Evolutionary conservation across 2,888 invertebrate genomes (phyloP), one percentile per base, ranked within the genome.

Genomic region (Geotrupes spiniger): DNA sequence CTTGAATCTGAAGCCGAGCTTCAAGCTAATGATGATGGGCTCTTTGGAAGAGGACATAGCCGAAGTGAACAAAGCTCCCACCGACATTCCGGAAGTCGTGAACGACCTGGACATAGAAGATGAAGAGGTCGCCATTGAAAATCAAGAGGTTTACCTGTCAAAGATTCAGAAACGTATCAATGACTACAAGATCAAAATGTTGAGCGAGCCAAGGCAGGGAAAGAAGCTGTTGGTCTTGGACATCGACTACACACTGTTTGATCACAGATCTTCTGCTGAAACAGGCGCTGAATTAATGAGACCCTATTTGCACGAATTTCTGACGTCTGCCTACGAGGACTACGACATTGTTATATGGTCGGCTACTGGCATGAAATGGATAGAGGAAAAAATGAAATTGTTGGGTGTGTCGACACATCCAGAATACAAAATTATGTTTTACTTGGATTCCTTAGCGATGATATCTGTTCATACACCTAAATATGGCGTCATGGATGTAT

Each of bases 331-430:
- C 0, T 94, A 94, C 65, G 82, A 85, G 67, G 78, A 93, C 73
- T 97, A 96, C 63, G 97, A 97, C 65, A 96, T 97, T 58, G 95
- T 92, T 1, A 96, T 98, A 58, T 98, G 97, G 97, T 97, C 97
- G 2, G 97, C 97, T 0, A 97, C 97, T 0, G 90, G 91, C 52
- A 96, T 97, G 95, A 94, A 92, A 65, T 97, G 96, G 96, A 96
- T 98, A 36, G 91, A 95, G 62, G 94, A 95, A 64, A 97, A 97
- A 74, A 95, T 98, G 95, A 84, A 88, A 51, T 74, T 96, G 36
- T 76, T 98, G 0, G 95, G 95, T 0, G 94, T 97, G 0, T 79
- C 87, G 1, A 80, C 79, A 2, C 85, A 95, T 70, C 78, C 84
- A 1, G 83, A 86, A 55, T 97, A 96, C 68, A 96, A 94, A 76